Evolutionary conservation across 2,888 invertebrate genomes (phyloP), one percentile per base, ranked within the genome.

Genomic region (Drosophila merina): DNA sequence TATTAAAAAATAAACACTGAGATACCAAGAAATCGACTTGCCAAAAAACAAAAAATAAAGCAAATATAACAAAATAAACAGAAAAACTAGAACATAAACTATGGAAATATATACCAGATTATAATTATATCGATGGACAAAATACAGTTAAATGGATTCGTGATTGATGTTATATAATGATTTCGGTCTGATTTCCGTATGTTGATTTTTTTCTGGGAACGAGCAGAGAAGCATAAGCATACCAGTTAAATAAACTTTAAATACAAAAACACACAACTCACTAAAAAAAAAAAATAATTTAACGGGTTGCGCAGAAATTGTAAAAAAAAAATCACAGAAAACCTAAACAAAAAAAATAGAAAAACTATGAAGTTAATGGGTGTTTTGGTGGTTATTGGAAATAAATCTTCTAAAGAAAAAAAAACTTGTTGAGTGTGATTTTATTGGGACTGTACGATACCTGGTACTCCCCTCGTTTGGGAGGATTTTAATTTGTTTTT

Each of bases 361-460:
- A 50, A 25, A 51, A 49, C 40, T 57, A 69, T 66, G 31, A 66
- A 56, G 66, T 67, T 67, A 56, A 26, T 66, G 67, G 66, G 38
- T 67, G 67, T 66, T 57, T 62, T 68, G 57, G 57, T 67, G 68
- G 57, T 56, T 68, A 69, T 57, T 69, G 64, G 64, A 69, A 69
- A 69, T 69, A 69, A 69, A 69, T 58, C 67, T 67, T 56, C 45
- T 54, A 56, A 52, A 12, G 49, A 48, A 55, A 66, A 36, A 36
- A 36, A 0, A 10, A 0, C 1, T 4, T 9, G 1, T 33, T 12
- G 1, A 28, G 6, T 5, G 3, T 49, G 0, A 4, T 50, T 28
- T 58, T 12, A 4, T 14, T 55, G 14, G 8, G 30, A 40, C 5
- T n/a, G 4, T 10, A 4, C 20, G 20, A 20, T 20, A 20, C 20